Percentiles rank a stretch among this genome's conserved stretches.
Evolutionary conservation across 1,140 invertebrate genomes (phyloP).

Genomic region (Plodia interpunctella): DNA sequence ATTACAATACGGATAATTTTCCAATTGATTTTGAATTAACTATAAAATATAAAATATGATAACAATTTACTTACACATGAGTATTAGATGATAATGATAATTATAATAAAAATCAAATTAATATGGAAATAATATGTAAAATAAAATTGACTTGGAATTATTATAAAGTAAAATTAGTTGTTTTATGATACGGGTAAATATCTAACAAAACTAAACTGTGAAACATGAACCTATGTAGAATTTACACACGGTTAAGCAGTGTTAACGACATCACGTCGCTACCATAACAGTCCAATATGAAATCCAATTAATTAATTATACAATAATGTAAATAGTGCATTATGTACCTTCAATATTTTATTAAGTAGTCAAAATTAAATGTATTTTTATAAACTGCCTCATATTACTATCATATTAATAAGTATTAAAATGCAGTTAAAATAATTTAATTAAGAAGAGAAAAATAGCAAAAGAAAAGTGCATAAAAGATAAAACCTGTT

Average conservation of each 20-base stretch:
- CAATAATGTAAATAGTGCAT: conserved; percentile 60
- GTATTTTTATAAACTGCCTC: conserved; percentile 62
- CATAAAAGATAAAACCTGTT: conserved; percentile 32
- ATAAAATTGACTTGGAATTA: background rate
- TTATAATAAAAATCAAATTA: no score
- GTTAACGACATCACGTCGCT: conserved; percentile 62
- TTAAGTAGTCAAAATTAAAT: conserved; percentile 45
- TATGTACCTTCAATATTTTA: conserved; percentile 54
- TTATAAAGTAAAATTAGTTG: conserved; percentile 27
- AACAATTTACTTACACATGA: no score
- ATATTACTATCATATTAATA: conserved; percentile 48
- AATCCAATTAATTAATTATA: conserved; percentile 34
- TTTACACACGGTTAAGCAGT: conserved; percentile 39
- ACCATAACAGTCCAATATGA: conserved; percentile 21
- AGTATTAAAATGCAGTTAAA: conserved; percentile 53
- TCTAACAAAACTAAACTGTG: background rate
- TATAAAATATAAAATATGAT: no score
- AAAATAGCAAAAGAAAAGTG: conserved; percentile 64
- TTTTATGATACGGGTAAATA: conserved; percentile 14
- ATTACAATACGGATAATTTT: no score
- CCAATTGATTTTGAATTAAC: no score
- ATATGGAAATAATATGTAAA: no score
- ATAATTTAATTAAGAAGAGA: conserved; percentile 38
- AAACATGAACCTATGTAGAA: background rate
- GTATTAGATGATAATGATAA: no score